Evolutionary conservation across 1,140 invertebrate genomes (phyloP), one percentile per base, ranked within the genome.

Genomic region (Luehdorfia chinensis): DNA sequence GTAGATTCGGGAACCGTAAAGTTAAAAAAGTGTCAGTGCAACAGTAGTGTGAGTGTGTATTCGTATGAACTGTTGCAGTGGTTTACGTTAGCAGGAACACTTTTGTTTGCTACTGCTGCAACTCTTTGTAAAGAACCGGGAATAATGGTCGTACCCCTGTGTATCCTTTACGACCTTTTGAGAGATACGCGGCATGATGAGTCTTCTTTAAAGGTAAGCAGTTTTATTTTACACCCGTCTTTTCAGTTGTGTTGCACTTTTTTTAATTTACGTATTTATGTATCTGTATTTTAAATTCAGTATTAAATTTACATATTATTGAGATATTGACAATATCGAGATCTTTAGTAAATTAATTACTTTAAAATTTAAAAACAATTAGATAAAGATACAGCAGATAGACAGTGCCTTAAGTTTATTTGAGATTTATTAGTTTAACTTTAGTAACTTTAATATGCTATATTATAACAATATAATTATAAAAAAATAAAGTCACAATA

Each of bases 121-220:
- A 94, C 95, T 69, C 87, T 97, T 30, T 94, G 93, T 83, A 97
- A 97, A 84, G 97, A 98, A 85, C 96, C 96, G 8, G 97, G 96
- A 11, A 91, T 98, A 48, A 97, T 95, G 32, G 95, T 97, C 8
- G 81, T 98, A 54, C 92, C 93, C n/a, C 91, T 97, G 15, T 97
- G 95, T 84, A 92, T 93, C 46, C 86, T 95, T 11, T 97, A 96
- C 57, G 91, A 92, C 73, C 84, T 89, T 55, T 71, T 92, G 36
- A 87, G 85, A 41, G 86, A 79, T 33, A 70, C 70, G 50, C 79
- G 80, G 21, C 77, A 81, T 37, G 84, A 81, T 45, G 81, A 83
- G 49, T 59, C 72, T 47, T 84, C 84, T 60, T 84, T 74, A 50
- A 88, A 87, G 87, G 87, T 88, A 75, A 76, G 73, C 55, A 47